Percentiles rank a stretch among this genome's conserved stretches.
phyloP scores from a whole-genome alignment of 1,140 invertebrate species.

The Ganaspis sp. region DNA sequence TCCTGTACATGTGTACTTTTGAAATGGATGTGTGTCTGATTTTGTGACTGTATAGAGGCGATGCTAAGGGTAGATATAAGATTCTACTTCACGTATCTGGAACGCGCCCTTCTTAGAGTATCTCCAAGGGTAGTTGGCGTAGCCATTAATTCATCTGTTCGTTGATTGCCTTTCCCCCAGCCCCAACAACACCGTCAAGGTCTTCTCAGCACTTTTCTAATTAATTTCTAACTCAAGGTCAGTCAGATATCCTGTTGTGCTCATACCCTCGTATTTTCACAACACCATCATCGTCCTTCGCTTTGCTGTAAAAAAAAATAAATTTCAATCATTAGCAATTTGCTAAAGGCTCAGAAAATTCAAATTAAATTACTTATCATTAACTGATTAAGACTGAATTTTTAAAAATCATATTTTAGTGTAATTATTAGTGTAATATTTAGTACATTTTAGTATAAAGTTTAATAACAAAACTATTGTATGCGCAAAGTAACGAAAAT shows the following conservation, averaged over 20 bases:
- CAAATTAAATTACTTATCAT: no score
- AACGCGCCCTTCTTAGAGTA: conserved; percentile 47
- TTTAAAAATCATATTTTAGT: no score
- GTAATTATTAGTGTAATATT: no score
- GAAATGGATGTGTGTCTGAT: background rate
- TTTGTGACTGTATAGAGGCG: conserved; percentile 7
- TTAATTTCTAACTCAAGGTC: conserved; percentile 71
- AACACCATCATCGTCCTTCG: no score
- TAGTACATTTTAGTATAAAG: no score
- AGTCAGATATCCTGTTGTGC: conserved; percentile 11
- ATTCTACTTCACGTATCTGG: conserved; percentile 57
- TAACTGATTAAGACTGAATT: no score
- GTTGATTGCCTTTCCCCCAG: conserved; percentile 66
- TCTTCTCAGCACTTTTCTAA: conserved; percentile 68
- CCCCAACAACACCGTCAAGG: conserved; percentile 32
- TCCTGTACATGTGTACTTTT: conserved; percentile 15
- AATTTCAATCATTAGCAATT: no score
- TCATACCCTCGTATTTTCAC: background rate
- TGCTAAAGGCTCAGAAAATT: no score
- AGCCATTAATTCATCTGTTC: conserved; percentile 72
- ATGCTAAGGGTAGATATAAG: conserved; percentile 55
- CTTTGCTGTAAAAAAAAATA: no score
- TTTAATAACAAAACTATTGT: no score
- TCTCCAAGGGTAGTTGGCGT: conserved; percentile 66
- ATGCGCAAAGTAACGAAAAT: no score